A percentile compares a stretch with the other conserved stretches of the same genome.
Evolutionary conservation across 2,888 invertebrate genomes (phyloP).

Genomic region (Melitaea athalia): DNA sequence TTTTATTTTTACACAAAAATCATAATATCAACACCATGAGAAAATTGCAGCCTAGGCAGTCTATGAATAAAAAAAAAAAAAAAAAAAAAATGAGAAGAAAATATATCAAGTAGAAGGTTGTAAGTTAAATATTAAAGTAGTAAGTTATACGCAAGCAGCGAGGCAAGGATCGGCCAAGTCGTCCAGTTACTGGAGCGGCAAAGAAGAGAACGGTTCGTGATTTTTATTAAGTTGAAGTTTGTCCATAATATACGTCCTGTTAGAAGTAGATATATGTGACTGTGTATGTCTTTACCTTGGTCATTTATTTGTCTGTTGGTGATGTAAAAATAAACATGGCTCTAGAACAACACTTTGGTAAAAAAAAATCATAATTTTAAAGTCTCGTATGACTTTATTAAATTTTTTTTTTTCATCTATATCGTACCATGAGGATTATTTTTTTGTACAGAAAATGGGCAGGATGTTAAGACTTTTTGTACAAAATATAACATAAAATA

Average conservation of each 20-base stretch:
- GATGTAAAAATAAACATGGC: constrained; percentile 32
- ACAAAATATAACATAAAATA: no score
- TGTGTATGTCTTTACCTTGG: constrained; percentile 66
- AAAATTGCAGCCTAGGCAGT: not conserved
- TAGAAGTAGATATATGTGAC: constrained; percentile 67
- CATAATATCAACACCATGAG: no score
- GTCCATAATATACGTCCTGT: constrained; percentile 44
- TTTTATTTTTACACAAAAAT: no score
- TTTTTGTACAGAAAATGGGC: no score
- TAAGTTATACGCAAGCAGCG: constrained; percentile 79
- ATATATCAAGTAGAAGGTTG: no score
- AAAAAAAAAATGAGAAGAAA: no score
- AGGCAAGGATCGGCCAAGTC: constrained; percentile 77
- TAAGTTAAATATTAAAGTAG: constrained; percentile 51
- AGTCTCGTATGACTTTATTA: no score
- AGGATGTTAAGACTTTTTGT: no score
- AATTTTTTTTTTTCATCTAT: no score
- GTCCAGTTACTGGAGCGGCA: constrained; percentile 76
- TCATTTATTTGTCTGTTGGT: constrained; percentile 58
- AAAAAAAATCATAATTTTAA: no score
- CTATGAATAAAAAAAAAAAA: constrained; percentile 35
- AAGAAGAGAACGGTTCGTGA: constrained; percentile 78
- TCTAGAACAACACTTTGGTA: no score
- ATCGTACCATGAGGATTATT: no score
- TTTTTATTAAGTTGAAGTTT: constrained; percentile 42